Evolutionary conservation across 2,888 invertebrate genomes (phyloP).

Genomic region (Macrosiphum euphorbiae): DNA sequence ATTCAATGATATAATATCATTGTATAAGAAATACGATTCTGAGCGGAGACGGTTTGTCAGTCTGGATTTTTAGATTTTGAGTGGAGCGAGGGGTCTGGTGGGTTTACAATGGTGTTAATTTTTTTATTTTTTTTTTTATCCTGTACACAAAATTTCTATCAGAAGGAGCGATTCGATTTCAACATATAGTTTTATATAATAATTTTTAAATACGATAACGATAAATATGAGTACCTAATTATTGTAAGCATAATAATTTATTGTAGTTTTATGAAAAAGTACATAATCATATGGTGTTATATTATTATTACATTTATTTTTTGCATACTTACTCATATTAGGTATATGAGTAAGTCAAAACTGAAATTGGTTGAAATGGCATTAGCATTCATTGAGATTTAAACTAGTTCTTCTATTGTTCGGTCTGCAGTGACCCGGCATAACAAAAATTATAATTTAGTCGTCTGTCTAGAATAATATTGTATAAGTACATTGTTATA

Average conservation of each 20-base stretch:
- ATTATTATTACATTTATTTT: background rate
- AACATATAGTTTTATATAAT: too few species aligned
- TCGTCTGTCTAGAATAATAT: background rate
- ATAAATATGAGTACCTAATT: background rate
- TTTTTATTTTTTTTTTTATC: too few species aligned
- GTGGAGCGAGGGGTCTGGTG: too few species aligned
- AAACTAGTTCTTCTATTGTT: background rate
- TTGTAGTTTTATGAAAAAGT: background rate
- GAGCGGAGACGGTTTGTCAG: too few species aligned
- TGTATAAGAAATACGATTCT: too few species aligned
- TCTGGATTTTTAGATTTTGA: too few species aligned
- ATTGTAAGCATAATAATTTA: background rate
- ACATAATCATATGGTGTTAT: background rate
- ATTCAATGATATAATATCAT: too few species aligned
- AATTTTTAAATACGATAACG: background rate
- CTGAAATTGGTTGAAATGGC: background rate
- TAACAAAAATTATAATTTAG: background rate
- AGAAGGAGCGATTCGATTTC: too few species aligned
- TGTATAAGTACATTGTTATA: background rate
- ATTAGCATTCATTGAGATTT: background rate
- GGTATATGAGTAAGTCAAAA: background rate
- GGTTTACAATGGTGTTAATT: too few species aligned
- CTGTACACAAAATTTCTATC: too few species aligned
- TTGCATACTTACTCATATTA: too few species aligned
- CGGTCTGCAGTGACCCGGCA: background rate